Conservation (phyloP, 2,888 invertebrate species). For the Cheilosia urbana region DNA sequence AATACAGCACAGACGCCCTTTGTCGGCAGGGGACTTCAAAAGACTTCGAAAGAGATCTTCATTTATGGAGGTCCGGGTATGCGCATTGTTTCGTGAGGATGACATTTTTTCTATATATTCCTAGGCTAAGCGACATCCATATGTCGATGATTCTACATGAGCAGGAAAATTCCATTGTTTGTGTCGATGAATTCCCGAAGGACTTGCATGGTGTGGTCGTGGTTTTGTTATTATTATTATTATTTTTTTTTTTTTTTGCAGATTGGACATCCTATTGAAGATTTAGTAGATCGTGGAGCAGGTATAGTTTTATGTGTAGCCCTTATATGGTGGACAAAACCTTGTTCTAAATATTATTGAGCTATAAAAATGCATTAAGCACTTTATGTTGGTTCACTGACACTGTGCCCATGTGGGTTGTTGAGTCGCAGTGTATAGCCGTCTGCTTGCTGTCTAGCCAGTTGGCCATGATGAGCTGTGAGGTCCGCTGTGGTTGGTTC, state of each 20-base stretch:
- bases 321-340: conserved; percentile 28
- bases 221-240: too few relatives aligned
- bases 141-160: conserved; percentile 37
- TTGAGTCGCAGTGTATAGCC: background rate
- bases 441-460: background rate
- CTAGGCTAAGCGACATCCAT: conserved; percentile 36
- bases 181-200: conserved; percentile 26
- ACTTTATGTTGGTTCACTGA: background rate
- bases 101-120: conserved; percentile 6
- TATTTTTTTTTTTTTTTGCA: background rate
- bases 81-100: conserved; percentile 35
- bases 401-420: background rate
- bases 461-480: background rate
- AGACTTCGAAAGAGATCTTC: conserved; percentile 65
- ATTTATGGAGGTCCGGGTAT: conserved; percentile 53
- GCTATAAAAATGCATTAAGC: conserved; percentile 28
- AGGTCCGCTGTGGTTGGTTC: too few relatives aligned
- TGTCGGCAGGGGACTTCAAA: conserved; percentile 52
- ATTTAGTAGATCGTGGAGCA: conserved; percentile 10
- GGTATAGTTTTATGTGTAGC: background rate
- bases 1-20: conserved; percentile 32
- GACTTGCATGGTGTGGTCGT: background rate
- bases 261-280: background rate
- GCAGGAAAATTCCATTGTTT: conserved; percentile 53
- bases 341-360: conserved; percentile 47